These are phyloP conservation scores for Polydrusus pterygomalis DNA, from an alignment of 2,888 invertebrate genomes.

Conservation along the genomic window DNA sequence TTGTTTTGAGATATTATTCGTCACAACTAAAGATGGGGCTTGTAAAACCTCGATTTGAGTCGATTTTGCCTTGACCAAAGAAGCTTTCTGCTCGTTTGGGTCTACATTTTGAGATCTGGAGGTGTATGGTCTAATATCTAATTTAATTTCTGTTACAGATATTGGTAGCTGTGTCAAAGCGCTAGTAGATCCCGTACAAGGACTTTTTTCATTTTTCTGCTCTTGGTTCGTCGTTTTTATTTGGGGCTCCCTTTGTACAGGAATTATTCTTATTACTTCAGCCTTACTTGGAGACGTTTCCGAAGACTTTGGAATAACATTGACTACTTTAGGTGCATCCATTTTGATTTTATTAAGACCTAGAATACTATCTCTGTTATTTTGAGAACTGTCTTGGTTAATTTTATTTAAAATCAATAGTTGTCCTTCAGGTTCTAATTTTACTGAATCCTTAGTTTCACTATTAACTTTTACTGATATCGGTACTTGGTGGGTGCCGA, in stretches of 20 bases:
- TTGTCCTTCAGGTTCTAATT: constrained; percentile 15
- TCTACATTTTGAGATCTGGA: constrained; percentile 22
- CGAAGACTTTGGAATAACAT: constrained; percentile 63
- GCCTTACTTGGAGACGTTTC: constrained; percentile 46
- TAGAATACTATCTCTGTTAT: constrained; percentile 14
- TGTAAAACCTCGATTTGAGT: constrained; percentile 46
- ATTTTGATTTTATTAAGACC: constrained; percentile 16
- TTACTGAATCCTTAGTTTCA: background rate
- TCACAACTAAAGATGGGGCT: constrained; percentile 12
- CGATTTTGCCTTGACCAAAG: constrained; percentile 42
- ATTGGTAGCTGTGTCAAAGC: constrained; percentile 33
- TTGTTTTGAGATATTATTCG: constrained; percentile 8
- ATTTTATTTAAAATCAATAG: background rate
- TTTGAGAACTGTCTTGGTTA: background rate
- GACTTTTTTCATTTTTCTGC: background rate
- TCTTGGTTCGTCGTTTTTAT: constrained; percentile 33
- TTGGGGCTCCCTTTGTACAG: constrained; percentile 46
- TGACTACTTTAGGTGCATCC: constrained; percentile 63
- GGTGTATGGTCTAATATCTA: constrained; percentile 45
- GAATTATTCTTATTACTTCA: constrained; percentile 47
- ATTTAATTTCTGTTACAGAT: constrained; percentile 53
- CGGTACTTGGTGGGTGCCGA: background rate
- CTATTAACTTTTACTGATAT: background rate
- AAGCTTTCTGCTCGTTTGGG: constrained; percentile 32
- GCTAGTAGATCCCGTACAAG: constrained; percentile 11